Conservation (phyloP, 2,113 vertebrate species). For the Craseonycteris thonglongyai region DNA sequence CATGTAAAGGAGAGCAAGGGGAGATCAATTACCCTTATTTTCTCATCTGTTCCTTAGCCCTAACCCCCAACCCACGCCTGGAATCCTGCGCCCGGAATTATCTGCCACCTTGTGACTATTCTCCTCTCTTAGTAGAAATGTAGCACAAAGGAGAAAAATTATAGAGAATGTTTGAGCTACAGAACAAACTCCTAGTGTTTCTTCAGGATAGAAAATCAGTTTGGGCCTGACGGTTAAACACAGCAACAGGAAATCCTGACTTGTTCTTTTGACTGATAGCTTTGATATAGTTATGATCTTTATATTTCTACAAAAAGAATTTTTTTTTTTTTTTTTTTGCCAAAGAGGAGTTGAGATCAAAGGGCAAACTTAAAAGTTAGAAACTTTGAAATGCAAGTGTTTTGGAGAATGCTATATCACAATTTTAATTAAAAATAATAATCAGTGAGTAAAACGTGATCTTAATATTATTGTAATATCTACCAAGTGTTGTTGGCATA, state of each 20-base stretch:
- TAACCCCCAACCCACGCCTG: background rate
- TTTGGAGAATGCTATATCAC: background rate
- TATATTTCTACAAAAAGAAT: background rate
- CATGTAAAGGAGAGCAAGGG: background rate
- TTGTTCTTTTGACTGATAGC: background rate
- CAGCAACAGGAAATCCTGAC: background rate
- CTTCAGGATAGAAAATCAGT: background rate
- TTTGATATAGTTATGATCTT: background rate
- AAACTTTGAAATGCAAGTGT: background rate
- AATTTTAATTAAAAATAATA: background rate
- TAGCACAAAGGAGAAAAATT: background rate
- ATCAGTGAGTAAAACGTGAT: background rate
- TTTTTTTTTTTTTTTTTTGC: too few species aligned
- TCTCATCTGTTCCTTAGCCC: background rate
- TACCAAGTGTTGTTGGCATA: background rate
- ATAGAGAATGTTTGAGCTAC: background rate
- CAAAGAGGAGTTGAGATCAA: background rate
- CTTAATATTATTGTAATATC: background rate
- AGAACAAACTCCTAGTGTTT: background rate
- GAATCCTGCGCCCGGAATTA: background rate
- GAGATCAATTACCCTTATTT: background rate
- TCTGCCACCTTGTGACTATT: background rate
- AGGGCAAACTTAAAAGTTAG: background rate
- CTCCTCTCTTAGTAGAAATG: background rate
- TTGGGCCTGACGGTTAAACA: background rate